phyloP scores from a whole-genome alignment of 2,888 invertebrate genomes.

The Plagiodera versicolora region DNA sequence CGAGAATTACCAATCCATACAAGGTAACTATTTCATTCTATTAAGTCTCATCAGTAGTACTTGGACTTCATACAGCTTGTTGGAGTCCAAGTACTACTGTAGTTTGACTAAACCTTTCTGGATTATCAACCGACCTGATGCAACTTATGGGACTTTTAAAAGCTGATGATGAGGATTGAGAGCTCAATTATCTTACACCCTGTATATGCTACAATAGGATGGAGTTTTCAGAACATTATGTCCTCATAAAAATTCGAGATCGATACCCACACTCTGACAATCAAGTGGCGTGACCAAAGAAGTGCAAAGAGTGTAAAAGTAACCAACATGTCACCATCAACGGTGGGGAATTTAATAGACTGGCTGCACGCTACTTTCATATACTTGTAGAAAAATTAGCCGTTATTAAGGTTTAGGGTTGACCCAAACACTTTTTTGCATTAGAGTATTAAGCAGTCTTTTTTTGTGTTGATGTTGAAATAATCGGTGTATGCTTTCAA shows the following conservation, averaged over 20 bases:
- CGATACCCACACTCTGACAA: neutral
- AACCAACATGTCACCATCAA: constrained; percentile 33
- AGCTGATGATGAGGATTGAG: no score
- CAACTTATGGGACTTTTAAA: no score
- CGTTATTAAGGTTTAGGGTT: constrained; percentile 30
- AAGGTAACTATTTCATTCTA: no score
- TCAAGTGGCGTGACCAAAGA: constrained; percentile 18
- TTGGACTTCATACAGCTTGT: no score
- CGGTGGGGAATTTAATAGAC: constrained; percentile 32
- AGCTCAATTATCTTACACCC: no score
- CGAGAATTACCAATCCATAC: no score
- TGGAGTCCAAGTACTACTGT: no score
- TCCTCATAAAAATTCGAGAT: neutral
- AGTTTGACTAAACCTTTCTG: no score
- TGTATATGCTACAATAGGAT: no score
- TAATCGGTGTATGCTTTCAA: neutral
- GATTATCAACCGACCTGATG: no score
- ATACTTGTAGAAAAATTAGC: constrained; percentile 29
- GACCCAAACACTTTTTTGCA: constrained; percentile 19
- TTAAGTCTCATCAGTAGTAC: no score
- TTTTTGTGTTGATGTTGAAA: neutral
- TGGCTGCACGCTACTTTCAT: constrained; percentile 34
- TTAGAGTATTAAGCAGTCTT: neutral
- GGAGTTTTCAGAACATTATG: no score
- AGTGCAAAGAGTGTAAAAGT: constrained; percentile 36